Evolutionary conservation across 1,140 invertebrate species (phyloP).

Genomic region (Acromyrmex heyeri): DNA sequence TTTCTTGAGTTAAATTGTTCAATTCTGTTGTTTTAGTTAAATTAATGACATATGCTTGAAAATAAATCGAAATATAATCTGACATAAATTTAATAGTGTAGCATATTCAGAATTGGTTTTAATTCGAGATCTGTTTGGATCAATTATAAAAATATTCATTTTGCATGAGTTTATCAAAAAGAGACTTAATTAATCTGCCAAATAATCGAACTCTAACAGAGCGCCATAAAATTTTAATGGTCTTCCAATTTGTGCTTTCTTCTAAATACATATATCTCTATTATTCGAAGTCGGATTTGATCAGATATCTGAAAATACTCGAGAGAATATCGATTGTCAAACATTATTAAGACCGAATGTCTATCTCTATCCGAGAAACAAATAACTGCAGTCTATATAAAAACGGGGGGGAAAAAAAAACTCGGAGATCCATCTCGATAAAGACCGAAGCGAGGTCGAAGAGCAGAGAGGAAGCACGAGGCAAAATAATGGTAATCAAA

Average conservation of each 20-base stretch:
- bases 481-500: conserved; percentile 37
- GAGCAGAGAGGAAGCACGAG: conserved; percentile 19
- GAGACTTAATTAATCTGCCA: neutral
- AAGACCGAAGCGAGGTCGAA: conserved; percentile 44
- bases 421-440: conserved; percentile 15
- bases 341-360: neutral
- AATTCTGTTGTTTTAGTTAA: too few relatives aligned
- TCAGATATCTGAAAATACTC: neutral
- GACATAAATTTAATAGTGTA: too few relatives aligned
- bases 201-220: neutral
- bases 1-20: too few relatives aligned
- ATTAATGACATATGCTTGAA: too few relatives aligned
- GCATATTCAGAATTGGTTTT: too few relatives aligned
- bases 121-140: neutral
- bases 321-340: neutral
- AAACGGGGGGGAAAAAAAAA: neutral
- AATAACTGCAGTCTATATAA: neutral
- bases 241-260: neutral
- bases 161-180: neutral
- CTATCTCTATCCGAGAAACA: conserved; percentile 19
- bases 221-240: neutral
- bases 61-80: too few relatives aligned
- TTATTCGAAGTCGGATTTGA: neutral
- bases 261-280: neutral
- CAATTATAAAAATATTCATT: neutral